A percentile compares a stretch with the other conserved stretches of the same genome.
Conservation (phyloP, 2,797 vertebrate species). For the Eleutherodactylus coqui region DNA sequence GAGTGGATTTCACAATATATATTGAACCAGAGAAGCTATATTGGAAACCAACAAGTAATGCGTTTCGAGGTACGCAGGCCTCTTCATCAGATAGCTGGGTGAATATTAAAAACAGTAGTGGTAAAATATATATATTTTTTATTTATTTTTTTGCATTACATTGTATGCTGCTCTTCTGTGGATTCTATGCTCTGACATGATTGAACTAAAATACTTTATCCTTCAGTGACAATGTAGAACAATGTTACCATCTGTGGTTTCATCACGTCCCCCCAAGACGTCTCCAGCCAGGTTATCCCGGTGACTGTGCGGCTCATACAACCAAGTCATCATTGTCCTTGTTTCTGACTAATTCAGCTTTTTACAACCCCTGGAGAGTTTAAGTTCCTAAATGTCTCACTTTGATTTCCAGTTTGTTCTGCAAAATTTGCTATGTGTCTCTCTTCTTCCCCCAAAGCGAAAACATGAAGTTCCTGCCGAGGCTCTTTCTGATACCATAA, state of each 20-base stretch:
- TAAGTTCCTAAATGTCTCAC: conserved; percentile 32
- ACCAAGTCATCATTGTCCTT: neutral
- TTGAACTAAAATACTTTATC: neutral
- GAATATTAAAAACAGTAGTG: too few species aligned
- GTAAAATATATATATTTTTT: neutral
- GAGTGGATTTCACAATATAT: too few species aligned
- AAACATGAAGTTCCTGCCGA: conserved; percentile 34
- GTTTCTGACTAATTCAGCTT: conserved; percentile 10
- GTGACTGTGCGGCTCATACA: neutral
- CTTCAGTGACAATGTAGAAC: neutral
- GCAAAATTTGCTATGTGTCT: conserved; percentile 37
- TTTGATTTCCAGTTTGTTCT: conserved; percentile 26
- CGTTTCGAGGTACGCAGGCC: too few species aligned
- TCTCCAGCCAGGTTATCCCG: neutral
- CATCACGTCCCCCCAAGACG: neutral
- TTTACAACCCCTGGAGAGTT: neutral
- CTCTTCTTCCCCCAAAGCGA: conserved; percentile 13
- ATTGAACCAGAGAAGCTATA: too few species aligned
- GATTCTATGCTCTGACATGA: neutral
- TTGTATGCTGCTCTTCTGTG: neutral
- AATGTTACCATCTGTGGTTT: neutral
- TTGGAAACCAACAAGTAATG: too few species aligned
- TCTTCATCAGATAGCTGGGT: too few species aligned
- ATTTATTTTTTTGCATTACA: neutral
- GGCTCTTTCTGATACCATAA: conserved; percentile 40